Evolutionary conservation across 1,140 invertebrate species (phyloP), one percentile per base, ranked within the genome.

Genomic region (Drosophila paulistorum): DNA sequence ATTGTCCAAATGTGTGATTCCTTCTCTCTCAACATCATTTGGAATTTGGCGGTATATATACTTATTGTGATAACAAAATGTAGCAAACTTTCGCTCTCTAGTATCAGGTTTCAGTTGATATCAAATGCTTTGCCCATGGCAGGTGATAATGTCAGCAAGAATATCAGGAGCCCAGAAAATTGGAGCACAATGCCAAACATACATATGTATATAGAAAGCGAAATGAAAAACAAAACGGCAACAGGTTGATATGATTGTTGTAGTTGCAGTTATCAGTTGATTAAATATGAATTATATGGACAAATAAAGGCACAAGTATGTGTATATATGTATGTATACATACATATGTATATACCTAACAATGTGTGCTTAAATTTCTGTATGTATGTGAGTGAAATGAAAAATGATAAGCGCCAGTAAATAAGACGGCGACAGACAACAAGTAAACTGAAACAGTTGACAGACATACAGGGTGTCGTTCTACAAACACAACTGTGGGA

Each of bases 281-380:
- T 89, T 87, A 89, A 87, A 87, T 89, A 87, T 89, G 83, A 89
- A 89, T 83, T 87, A 89, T 82, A 82, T 67, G 77, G 71, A 82
- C 75, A 85, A 71, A 85, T 70, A 74, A 71, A 73, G 63, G 65
- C 71, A 68, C 64, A 75, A 57, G 37, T 41, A 60, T 39, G 54
- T 7, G 23, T n/a, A 45, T 2, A n/a, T n/a, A 61, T 30, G 2
- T 48, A 71, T 3, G 48, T 7, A 33, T n/a, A 48, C 4, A 61
- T 33, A 7, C 17, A 71, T 5, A 57, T 57, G 74, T 14, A 60
- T 13, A 35, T n/a, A 30, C 33, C 6, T 1, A 62, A 13, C 14
- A 17, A 7, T 61, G 39, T n/a, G 7, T 41, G 7, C 13, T 20
- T 76, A 17, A 11, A 17, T 64, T 7, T 37, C 20, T 58, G 35